phyloP scores from a whole-genome alignment of 2,888 invertebrate species.

The Pterobdella sp. region DNA sequence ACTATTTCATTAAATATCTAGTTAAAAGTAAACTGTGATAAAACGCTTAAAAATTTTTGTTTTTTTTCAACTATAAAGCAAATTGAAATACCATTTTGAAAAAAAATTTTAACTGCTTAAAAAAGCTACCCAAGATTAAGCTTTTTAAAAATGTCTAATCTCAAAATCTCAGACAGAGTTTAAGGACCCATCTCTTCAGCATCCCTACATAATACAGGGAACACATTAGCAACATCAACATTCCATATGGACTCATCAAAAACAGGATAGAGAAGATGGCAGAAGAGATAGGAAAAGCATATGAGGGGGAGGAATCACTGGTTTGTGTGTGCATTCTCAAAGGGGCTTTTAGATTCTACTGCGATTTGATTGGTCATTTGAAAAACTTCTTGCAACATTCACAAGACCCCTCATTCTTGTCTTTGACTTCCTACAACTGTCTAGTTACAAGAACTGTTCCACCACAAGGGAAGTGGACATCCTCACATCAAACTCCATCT shows the following conservation, averaged over 20 bases:
- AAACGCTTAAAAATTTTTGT: too few relatives aligned
- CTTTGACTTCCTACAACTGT: constrained; percentile 25
- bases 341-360: constrained; percentile 27
- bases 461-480: constrained; percentile 55
- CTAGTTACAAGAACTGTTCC: constrained; percentile 50
- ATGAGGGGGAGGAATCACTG: neutral
- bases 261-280: constrained; percentile 45
- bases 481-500: constrained; percentile 39
- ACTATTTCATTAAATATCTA: too few relatives aligned
- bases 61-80: too few relatives aligned
- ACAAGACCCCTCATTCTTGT: neutral
- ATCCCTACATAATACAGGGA: constrained; percentile 56
- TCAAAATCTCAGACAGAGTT: too few relatives aligned
- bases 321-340: constrained; percentile 28
- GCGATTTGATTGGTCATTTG: constrained; percentile 15
- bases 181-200: constrained; percentile 55
- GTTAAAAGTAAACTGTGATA: too few relatives aligned
- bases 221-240: constrained; percentile 54
- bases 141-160: too few relatives aligned
- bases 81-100: too few relatives aligned
- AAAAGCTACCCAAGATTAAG: too few relatives aligned
- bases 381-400: constrained; percentile 14
- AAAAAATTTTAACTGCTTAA: too few relatives aligned
- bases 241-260: constrained; percentile 55
- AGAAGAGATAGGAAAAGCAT: constrained; percentile 19